These are phyloP conservation scores for Betta splendens DNA, from an alignment of 2,797 vertebrate genomes.

Conservation along the genomic window DNA sequence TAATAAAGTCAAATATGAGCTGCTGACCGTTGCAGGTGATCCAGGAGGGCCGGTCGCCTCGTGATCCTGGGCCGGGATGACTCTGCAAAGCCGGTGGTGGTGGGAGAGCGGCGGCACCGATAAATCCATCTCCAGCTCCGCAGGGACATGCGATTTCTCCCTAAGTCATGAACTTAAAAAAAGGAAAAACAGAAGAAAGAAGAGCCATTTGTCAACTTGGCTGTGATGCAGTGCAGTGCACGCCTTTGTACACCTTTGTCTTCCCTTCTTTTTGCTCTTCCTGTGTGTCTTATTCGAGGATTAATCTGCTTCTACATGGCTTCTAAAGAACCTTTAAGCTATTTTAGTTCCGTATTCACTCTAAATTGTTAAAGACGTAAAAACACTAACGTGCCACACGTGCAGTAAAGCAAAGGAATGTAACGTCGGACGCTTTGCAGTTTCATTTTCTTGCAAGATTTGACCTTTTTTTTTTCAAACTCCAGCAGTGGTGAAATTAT, in stretches of 20 bases:
- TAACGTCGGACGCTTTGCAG: slow-evolving; percentile 9
- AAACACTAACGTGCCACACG: not conserved
- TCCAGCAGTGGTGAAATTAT: slow-evolving; percentile 52
- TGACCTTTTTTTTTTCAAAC: slow-evolving; percentile 44
- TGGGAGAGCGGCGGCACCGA: slow-evolving; percentile 47
- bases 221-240: slow-evolving; percentile 58
- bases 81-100: slow-evolving; percentile 69
- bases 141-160: slow-evolving; percentile 59
- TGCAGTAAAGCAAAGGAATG: slow-evolving; percentile 7
- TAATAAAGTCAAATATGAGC: slow-evolving; percentile 30
- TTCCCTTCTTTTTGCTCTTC: slow-evolving; percentile 1
- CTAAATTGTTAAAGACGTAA: slow-evolving; percentile 1
- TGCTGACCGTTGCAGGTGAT: slow-evolving; percentile 55
- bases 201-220: slow-evolving; percentile 59
- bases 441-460: slow-evolving; percentile 42
- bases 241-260: slow-evolving; percentile 36
- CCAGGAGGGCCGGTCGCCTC: slow-evolving; percentile 44
- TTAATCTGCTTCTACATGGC: slow-evolving; percentile 1
- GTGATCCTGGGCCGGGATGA: slow-evolving; percentile 64
- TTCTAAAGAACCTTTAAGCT: slow-evolving; percentile 5
- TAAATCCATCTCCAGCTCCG: slow-evolving; percentile 66
- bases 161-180: slow-evolving; percentile 54
- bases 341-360: not conserved
- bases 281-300: slow-evolving; percentile 11
- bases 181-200: slow-evolving; percentile 39